A percentile compares a stretch with the other conserved stretches of the same genome.
These are phyloP conservation scores for Tupaia tana DNA, from an alignment of 2,113 vertebrate genomes.

Conservation along the genomic window DNA sequence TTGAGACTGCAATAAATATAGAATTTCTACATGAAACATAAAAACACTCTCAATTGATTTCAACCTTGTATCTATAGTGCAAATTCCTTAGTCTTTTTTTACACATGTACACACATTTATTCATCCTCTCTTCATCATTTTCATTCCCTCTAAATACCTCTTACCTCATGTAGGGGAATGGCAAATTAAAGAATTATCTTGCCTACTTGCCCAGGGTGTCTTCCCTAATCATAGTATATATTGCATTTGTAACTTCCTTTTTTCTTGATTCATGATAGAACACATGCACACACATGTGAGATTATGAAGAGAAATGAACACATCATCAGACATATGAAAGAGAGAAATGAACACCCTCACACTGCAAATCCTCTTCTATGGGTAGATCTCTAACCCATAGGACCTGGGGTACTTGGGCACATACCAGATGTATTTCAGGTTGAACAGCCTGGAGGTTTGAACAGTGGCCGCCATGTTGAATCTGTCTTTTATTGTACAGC, in stretches of 20 bases:
- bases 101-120: background rate
- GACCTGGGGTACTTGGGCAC: too few species aligned
- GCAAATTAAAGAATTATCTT: background rate
- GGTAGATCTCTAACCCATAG: too few species aligned
- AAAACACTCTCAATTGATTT: background rate
- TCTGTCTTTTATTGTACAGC: too few species aligned
- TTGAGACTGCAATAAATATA: background rate
- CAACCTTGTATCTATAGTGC: background rate
- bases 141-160: background rate
- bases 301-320: too few species aligned
- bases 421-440: too few species aligned
- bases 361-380: too few species aligned
- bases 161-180: background rate
- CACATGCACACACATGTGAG: too few species aligned
- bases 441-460: too few species aligned
- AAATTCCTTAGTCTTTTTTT: background rate
- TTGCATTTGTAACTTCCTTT: background rate
- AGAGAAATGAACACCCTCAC: too few species aligned
- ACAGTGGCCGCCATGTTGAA: too few species aligned
- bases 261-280: too few species aligned
- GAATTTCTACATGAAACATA: background rate
- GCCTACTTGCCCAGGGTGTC: accelerated
- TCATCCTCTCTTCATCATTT: background rate
- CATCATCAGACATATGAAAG: too few species aligned
- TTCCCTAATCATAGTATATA: background rate